Base-by-base conservation (phyloP, 92 coral and sea anemone genomes). In the Actinostola sp. region DNA sequence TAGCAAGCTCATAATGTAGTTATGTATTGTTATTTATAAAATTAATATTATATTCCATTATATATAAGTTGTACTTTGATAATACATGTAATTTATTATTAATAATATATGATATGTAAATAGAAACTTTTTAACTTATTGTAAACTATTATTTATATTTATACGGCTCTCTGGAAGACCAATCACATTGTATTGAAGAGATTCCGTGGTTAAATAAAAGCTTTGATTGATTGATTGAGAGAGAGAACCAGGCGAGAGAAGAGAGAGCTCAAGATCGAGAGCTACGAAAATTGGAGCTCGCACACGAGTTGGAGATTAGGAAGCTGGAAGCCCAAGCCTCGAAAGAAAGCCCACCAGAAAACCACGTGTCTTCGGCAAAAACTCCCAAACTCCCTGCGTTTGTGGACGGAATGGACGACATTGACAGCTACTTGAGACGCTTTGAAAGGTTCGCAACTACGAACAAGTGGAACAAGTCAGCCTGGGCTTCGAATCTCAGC, bases 311-410 rank as follows among this genome's bases (percentile, higher is more conserved):
- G 19, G 61, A 52, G 72, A 68, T 63, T 28, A 58, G 52, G 64
- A 61, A 61, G 19, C 8, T 63, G 36, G 51, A 63, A 8, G 17
- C 29, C 1, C 25, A 17, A 19, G 25, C 17, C 10, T 0, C 49
- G 15, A 10, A 41, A 21, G 12, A 41, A 34, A 53, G 39, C 14
- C 19, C 14, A 3, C 44, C 72, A 33, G 54, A 35, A 39, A 72
- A 38, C 20, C 42, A 32, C 15, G 20, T 25, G 20, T 44, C 20
- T 1, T 4, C 66, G 11, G 92, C 82, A 3, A 83, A 78, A 44
- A 46, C 69, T 13, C 86, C 85, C 1, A 78, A 82, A 78, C 79
- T 88, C 1, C 92, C 86, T 29, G 12, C 79, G 32, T 79, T 88
- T 33, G 52, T 79, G 28, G 89, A 84, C 31, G 80, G 86, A 0